phyloP scores from a whole-genome alignment of 2,113 vertebrate species.

The Silurus asotus region DNA sequence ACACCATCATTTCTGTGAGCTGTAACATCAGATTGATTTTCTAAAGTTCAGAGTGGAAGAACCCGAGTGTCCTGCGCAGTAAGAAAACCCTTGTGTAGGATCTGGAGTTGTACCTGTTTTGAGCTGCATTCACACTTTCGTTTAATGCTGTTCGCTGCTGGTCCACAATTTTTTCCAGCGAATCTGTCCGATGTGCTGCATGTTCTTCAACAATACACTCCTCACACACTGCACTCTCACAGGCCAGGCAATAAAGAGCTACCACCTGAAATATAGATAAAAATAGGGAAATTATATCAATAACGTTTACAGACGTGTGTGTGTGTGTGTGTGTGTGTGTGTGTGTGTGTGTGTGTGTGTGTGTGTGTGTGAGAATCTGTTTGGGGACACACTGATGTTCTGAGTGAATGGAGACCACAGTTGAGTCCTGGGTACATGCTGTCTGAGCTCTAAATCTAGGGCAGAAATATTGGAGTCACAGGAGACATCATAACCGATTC shows the following conservation, averaged over 20 bases:
- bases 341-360: neutral
- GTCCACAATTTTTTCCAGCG: slow-evolving; percentile 83
- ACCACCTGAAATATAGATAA: slow-evolving; percentile 74
- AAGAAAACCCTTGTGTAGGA: neutral
- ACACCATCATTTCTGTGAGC: neutral
- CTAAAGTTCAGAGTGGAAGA: neutral
- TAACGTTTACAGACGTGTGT: neutral
- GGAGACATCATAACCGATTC: neutral
- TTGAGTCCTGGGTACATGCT: slow-evolving; percentile 15
- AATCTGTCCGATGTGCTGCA: slow-evolving; percentile 80
- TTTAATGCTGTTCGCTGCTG: slow-evolving; percentile 84
- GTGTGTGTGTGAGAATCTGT: neutral
- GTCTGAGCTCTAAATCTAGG: neutral
- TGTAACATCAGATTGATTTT: neutral
- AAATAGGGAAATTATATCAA: neutral
- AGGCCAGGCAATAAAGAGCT: slow-evolving; percentile 87
- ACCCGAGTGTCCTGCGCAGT: neutral
- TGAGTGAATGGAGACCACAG: neutral
- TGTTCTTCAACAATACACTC: slow-evolving; percentile 87
- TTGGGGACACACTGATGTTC: neutral
- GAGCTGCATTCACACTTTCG: slow-evolving; percentile 80
- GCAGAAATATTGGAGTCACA: slow-evolving; percentile 20
- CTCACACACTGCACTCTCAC: slow-evolving; percentile 86
- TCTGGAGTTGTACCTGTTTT: slow-evolving; percentile 75
- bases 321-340: neutral